phyloP scores from a whole-genome alignment of 1,140 invertebrate species.

The Zophobas morio region DNA sequence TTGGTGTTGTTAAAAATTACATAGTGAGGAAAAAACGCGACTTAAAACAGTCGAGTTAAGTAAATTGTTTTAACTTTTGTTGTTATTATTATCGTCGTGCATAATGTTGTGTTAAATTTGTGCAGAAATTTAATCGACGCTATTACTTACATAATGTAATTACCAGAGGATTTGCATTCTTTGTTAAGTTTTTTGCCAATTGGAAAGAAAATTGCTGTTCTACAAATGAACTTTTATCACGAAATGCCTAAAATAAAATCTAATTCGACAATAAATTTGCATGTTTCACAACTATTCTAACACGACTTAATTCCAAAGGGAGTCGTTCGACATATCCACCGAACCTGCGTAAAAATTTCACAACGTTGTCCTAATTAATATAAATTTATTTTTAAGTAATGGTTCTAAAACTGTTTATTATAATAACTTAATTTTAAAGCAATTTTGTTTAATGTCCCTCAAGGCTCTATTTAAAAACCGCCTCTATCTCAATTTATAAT shows the following conservation, averaged over 20 bases:
- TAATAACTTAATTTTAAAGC: conserved; percentile 43
- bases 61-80: too few relatives aligned
- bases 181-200: conserved; percentile 47
- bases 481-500: conserved; percentile 42
- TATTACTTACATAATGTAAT: conserved; percentile 37
- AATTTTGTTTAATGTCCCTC: conserved; percentile 41
- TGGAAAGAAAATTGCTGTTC: conserved; percentile 41
- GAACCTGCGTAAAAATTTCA: conserved; percentile 2
- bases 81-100: too few relatives aligned
- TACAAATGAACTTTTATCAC: conserved; percentile 47
- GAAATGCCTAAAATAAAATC: conserved; percentile 47
- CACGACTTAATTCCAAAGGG: conserved; percentile 29
- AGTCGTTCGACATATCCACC: conserved; percentile 5
- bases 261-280: conserved; percentile 47
- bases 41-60: too few relatives aligned
- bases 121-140: conserved; percentile 15
- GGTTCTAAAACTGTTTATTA: conserved; percentile 40
- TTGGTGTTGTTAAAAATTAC: too few relatives aligned
- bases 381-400: conserved; percentile 42
- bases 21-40: too few relatives aligned
- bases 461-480: conserved; percentile 37
- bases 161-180: conserved; percentile 38
- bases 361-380: conserved; percentile 32
- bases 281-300: conserved; percentile 46
- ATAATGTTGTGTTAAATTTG: neutral